A percentile compares a stretch with the other conserved stretches of the same genome.
Evolutionary conservation across 1,140 invertebrate genomes (phyloP).

Genomic region (Drosophila kohkoa): DNA sequence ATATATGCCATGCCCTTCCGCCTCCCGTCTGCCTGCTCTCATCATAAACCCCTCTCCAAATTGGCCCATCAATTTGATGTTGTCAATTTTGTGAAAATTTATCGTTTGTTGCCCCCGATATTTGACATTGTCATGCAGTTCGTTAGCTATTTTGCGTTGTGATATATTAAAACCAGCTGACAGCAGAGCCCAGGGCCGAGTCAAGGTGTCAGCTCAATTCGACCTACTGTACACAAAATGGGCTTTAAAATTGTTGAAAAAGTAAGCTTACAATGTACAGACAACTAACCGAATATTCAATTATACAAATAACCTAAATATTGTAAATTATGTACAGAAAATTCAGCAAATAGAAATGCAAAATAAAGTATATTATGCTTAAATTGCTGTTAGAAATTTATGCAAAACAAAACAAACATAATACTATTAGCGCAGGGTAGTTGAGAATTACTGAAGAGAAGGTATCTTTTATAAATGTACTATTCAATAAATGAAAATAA

Average conservation of each 20-base stretch:
- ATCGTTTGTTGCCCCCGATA: slow-evolving; percentile 74
- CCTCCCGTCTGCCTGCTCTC: neutral
- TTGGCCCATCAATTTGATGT: slow-evolving; percentile 76
- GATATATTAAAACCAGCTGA: slow-evolving; percentile 67
- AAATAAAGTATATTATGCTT: too few relatives aligned
- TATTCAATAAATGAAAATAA: too few relatives aligned
- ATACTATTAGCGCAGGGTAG: too few relatives aligned
- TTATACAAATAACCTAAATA: too few relatives aligned
- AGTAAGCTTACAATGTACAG: neutral
- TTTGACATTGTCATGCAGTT: slow-evolving; percentile 83
- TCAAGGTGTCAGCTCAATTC: slow-evolving; percentile 28
- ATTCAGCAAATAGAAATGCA: neutral
- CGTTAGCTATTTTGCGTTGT: slow-evolving; percentile 67
- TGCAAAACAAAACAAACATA: too few relatives aligned
- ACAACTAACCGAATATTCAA: neutral
- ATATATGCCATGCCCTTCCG: neutral
- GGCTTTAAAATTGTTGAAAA: slow-evolving; percentile 1
- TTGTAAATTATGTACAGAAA: too few relatives aligned
- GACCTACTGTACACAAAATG: neutral
- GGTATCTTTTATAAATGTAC: too few relatives aligned
- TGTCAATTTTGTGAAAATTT: slow-evolving; percentile 82
- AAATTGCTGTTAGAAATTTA: too few relatives aligned
- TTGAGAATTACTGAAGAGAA: too few relatives aligned
- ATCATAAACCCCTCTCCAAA: neutral
- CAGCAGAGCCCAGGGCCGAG: slow-evolving; percentile 37